Percentiles rank a stretch among this genome's conserved stretches.
Conservation (phyloP, 2,113 vertebrate species). For the Peromyscus maniculatus region DNA sequence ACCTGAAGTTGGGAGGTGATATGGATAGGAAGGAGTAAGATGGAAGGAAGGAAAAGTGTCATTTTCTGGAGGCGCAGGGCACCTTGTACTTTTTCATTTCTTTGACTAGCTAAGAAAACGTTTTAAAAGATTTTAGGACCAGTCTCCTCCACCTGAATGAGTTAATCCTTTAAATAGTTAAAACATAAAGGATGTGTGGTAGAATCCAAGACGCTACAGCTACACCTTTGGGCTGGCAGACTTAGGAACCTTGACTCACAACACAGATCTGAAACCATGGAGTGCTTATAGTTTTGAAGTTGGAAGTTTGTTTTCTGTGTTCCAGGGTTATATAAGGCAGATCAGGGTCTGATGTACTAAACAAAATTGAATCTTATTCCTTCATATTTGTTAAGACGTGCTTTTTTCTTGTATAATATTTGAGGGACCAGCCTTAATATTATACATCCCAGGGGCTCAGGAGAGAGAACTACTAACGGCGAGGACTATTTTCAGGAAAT, state of each 20-base stretch:
- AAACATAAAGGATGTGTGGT: neutral
- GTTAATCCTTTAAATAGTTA: slow-evolving; percentile 35
- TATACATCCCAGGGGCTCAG: too few relatives aligned
- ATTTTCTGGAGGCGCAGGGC: neutral
- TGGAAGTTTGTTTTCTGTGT: slow-evolving; percentile 34
- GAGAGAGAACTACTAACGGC: too few relatives aligned
- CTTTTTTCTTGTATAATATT: neutral
- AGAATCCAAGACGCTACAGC: neutral
- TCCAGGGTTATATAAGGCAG: neutral
- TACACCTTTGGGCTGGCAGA: neutral
- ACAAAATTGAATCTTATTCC: slow-evolving; percentile 14
- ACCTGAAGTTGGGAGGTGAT: neutral
- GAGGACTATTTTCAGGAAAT: too few relatives aligned
- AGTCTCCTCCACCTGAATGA: neutral
- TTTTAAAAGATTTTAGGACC: neutral
- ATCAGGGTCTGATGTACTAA: neutral
- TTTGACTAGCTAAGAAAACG: slow-evolving; percentile 35
- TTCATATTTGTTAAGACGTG: slow-evolving; percentile 1
- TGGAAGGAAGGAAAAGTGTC: neutral
- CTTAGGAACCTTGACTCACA: neutral
- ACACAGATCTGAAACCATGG: neutral
- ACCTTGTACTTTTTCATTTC: neutral
- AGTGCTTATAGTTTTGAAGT: neutral
- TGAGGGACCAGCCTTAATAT: too few relatives aligned
- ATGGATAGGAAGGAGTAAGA: neutral